Evolutionary conservation across 2,888 invertebrate species (phyloP), one percentile per base, ranked within the genome.

Genomic region (Auanema freiburgensis): DNA sequence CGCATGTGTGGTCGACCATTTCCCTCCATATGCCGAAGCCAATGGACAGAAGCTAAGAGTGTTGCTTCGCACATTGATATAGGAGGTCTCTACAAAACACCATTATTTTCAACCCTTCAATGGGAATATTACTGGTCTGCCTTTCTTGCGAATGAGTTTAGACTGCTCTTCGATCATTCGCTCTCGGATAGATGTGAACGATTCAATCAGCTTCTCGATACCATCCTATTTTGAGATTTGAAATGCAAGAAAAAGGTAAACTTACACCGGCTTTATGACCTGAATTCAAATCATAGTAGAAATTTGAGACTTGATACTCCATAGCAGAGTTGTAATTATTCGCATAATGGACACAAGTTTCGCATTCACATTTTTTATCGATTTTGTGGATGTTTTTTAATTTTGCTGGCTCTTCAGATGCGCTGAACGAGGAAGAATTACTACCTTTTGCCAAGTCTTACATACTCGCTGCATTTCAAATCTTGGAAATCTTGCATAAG

Each of bases 401-500:
- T 18, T 21, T 16, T 16, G 24, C n/a, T 18, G 14, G 14, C 25
- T 57, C 6, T 24, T 43, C 50, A 41, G 43, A 51, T 11, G 52
- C 1, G 33, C 23, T n/a, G n/a, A n/a, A 8, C 1, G 4, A 33
- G 8, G 33, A 5, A 33, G 3, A 8, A 5, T 33, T 3, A 33
- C 8, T 33, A 3, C 33, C 33, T 50, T 21, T 14, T n/a, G 14
- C 23, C 1, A 42, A 21, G 43, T 3, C 4, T 14, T 14, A 57
- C 57, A 5, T 16, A 58, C 58, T 51, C 51, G 21, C 41, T 49
- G 6, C 24, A 16, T 16, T 24, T 16, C 2, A 59, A 24, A 8
- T 59, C 59, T 4, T 59, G 52, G 18, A 59, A 59, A 16, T 42
- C 42, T 21, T 51, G 52, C 44, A 50, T 49, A 24, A 59, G 42